Conservation (phyloP, 2,797 vertebrate genomes). For the Atherinosoma microstoma region DNA sequence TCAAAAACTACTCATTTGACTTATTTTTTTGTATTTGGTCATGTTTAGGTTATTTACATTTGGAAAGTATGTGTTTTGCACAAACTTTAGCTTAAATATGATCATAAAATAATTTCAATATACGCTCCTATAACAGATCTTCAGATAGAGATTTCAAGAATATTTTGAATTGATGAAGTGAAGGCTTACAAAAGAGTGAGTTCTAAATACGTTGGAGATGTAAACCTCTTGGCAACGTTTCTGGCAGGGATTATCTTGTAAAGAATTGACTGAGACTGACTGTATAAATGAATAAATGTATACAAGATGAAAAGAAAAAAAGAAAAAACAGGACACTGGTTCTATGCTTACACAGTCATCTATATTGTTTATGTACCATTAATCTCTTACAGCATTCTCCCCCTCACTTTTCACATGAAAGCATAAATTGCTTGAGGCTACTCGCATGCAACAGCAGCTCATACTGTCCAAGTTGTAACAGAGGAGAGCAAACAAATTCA, state of each 20-base stretch:
- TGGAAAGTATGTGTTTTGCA: not conserved
- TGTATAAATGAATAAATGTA: constrained; percentile 52
- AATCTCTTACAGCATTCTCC: constrained; percentile 71
- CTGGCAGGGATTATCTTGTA: constrained; percentile 33
- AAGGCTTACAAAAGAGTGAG: constrained; percentile 35
- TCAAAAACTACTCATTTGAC: not conserved
- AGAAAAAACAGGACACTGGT: constrained; percentile 40
- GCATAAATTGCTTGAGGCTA: constrained; percentile 74
- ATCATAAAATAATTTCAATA: constrained; percentile 33
- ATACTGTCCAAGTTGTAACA: constrained; percentile 49
- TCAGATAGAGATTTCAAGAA: constrained; percentile 4
- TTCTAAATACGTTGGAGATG: constrained; percentile 28
- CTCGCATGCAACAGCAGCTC: constrained; percentile 71
- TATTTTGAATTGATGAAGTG: constrained; percentile 26
- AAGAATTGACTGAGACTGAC: constrained; percentile 39
- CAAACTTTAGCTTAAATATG: not conserved
- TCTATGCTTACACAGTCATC: constrained; percentile 63
- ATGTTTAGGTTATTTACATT: no score
- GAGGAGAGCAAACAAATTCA: constrained; percentile 45
- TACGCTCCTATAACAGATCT: constrained; percentile 1
- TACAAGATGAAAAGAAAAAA: constrained; percentile 9
- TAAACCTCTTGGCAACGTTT: constrained; percentile 49
- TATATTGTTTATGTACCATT: constrained; percentile 81
- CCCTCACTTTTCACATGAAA: constrained; percentile 73
- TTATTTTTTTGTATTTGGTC: not conserved